Evolutionary conservation across 1,140 invertebrate species (phyloP).

Genomic region (Drosophila pseudoobscura): DNA sequence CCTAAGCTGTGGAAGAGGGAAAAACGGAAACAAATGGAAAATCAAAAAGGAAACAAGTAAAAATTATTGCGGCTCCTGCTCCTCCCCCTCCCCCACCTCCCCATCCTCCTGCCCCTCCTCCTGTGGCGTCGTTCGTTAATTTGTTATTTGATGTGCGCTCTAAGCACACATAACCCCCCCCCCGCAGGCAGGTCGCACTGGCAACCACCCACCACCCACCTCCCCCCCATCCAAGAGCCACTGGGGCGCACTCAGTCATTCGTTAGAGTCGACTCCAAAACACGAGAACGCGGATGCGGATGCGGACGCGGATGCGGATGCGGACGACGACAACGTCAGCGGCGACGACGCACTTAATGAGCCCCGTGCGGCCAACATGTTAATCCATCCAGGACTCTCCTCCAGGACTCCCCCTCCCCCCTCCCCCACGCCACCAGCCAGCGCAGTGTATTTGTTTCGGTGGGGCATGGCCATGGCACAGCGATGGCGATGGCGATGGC

Average conservation of each 20-base stretch:
- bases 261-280: conserved; percentile 37
- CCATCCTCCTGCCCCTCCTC: not conserved
- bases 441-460: conserved; percentile 60
- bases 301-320: not conserved
- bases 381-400: conserved; percentile 57
- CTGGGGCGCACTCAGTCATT: conserved; percentile 59
- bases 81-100: conserved; percentile 13
- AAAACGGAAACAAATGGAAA: conserved; percentile 21
- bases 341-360: conserved; percentile 71
- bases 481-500: not conserved
- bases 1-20: not conserved
- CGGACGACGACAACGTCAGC: conserved; percentile 50
- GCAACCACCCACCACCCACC: conserved; percentile 2
- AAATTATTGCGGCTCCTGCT: conserved; percentile 39
- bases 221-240: conserved; percentile 17
- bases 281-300: not conserved
- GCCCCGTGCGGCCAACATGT: conserved; percentile 74
- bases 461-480: too few relatives aligned
- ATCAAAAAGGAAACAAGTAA: conserved; percentile 46
- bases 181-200: conserved; percentile 17
- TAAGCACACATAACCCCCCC: conserved; percentile 49
- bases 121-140: conserved; percentile 59
- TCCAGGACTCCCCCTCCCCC: too few relatives aligned
- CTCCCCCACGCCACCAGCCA: not conserved
- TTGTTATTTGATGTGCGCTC: conserved; percentile 69